Conservation (phyloP, 1,140 invertebrate genomes). For the Meloidogyne exigua region DNA sequence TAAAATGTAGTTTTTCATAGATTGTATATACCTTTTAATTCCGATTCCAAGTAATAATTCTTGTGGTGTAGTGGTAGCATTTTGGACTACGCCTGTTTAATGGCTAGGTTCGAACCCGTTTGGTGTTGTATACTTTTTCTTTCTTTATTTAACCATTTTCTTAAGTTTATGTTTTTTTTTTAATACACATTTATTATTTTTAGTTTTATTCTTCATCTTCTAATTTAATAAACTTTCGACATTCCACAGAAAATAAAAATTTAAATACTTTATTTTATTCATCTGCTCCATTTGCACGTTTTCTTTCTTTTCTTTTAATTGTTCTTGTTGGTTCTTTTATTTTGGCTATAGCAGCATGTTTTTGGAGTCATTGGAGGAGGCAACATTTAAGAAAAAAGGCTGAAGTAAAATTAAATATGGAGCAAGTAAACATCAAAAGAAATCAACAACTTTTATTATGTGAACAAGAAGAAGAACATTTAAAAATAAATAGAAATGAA, state of each 20-base stretch:
- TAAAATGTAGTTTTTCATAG: too few relatives aligned
- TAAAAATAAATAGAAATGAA: too few relatives aligned
- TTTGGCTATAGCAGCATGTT: slow-evolving; percentile 2
- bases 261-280: slow-evolving; percentile 18
- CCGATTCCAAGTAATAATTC: too few relatives aligned
- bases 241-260: background rate
- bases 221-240: background rate
- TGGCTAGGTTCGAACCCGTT: background rate
- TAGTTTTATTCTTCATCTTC: background rate
- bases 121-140: background rate
- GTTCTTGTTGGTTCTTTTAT: background rate
- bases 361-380: slow-evolving; percentile 12
- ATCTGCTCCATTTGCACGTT: background rate
- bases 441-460: background rate
- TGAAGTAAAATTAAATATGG: background rate
- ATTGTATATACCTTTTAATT: too few relatives aligned
- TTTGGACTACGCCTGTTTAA: background rate
- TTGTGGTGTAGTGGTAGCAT: too few relatives aligned
- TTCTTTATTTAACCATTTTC: background rate
- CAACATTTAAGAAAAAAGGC: background rate
- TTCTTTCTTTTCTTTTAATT: slow-evolving; percentile 16
- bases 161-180: background rate
- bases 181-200: background rate
- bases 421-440: background rate
- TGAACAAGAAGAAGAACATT: background rate